Percentiles rank a stretch among this genome's conserved stretches.
Evolutionary conservation across 2,888 invertebrate genomes (phyloP).

Genomic region (Axea sp.): DNA sequence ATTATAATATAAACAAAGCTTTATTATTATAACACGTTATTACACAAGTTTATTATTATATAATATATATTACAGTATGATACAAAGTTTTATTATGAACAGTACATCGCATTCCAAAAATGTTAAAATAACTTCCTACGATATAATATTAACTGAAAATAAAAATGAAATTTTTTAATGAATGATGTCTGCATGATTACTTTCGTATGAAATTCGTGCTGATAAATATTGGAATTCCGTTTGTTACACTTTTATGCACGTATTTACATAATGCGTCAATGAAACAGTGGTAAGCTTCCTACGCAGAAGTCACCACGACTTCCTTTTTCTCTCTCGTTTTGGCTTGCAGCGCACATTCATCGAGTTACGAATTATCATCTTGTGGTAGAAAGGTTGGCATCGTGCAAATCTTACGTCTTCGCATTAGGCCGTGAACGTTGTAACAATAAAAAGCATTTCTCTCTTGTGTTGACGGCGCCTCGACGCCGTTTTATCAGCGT

Average conservation of each 20-base stretch:
- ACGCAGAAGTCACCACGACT: constrained; percentile 14
- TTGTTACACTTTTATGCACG: no score
- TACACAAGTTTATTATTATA: no score
- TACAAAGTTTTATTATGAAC: no score
- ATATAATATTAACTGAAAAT: no score
- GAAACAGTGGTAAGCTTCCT: constrained; percentile 10
- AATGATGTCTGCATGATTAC: not conserved
- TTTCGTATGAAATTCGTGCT: not conserved
- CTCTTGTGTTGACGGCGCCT: constrained; percentile 48
- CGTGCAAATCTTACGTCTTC: constrained; percentile 31
- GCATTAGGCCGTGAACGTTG: constrained; percentile 33
- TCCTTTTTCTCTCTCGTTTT: constrained; percentile 14
- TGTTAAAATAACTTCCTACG: no score
- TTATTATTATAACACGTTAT: no score
- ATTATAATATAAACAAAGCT: no score
- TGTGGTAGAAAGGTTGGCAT: constrained; percentile 41
- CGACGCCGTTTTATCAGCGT: constrained; percentile 52
- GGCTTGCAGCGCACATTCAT: constrained; percentile 15
- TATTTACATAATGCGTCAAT: not conserved
- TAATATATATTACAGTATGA: no score
- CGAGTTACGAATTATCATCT: constrained; percentile 21
- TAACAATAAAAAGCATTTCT: constrained; percentile 25
- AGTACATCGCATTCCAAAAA: no score
- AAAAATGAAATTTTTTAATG: no score
- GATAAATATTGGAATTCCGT: no score